These are phyloP conservation scores for Tetraodon nigroviridis DNA, from an alignment of 2,113 vertebrate genomes.

Conservation along the genomic window DNA sequence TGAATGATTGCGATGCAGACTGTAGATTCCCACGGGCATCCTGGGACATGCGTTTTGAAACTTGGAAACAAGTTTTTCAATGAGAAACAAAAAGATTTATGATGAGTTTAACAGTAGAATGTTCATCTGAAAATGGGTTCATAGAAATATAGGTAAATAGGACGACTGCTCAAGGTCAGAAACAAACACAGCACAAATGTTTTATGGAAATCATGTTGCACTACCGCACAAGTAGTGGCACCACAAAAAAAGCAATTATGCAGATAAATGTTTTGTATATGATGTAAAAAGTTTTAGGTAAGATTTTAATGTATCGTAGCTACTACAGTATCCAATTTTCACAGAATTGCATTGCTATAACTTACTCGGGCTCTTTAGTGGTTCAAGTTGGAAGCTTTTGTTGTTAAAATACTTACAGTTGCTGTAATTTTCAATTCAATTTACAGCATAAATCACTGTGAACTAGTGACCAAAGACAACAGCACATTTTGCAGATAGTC, in stretches of 20 bases:
- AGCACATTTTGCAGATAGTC: conserved; percentile 17
- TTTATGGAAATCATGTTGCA: conserved; percentile 56
- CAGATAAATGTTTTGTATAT: conserved; percentile 72
- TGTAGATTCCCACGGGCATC: conserved; percentile 7
- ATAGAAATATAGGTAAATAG: conserved; percentile 8
- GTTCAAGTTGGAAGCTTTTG: not conserved
- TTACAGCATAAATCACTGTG: conserved; percentile 15
- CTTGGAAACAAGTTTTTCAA: conserved; percentile 4
- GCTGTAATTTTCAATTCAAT: conserved; percentile 10
- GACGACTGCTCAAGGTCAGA: conserved; percentile 38
- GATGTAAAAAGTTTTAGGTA: conserved; percentile 73
- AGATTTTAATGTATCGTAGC: conserved; percentile 56
- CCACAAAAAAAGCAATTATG: conserved; percentile 71
- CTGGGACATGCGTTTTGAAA: conserved; percentile 20
- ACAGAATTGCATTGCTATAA: conserved; percentile 20
- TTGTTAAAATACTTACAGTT: not conserved
- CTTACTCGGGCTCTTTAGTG: conserved; percentile 19
- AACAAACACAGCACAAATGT: conserved; percentile 60
- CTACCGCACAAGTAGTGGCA: conserved; percentile 60
- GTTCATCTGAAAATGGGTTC: conserved; percentile 18
- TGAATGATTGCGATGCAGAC: not conserved
- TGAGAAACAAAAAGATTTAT: conserved; percentile 5
- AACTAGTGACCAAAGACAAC: conserved; percentile 54
- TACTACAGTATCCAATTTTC: conserved; percentile 26
- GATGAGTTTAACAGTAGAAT: conserved; percentile 26